Base-by-base conservation (phyloP, 2,888 invertebrate genomes). In the Antitype chi region DNA sequence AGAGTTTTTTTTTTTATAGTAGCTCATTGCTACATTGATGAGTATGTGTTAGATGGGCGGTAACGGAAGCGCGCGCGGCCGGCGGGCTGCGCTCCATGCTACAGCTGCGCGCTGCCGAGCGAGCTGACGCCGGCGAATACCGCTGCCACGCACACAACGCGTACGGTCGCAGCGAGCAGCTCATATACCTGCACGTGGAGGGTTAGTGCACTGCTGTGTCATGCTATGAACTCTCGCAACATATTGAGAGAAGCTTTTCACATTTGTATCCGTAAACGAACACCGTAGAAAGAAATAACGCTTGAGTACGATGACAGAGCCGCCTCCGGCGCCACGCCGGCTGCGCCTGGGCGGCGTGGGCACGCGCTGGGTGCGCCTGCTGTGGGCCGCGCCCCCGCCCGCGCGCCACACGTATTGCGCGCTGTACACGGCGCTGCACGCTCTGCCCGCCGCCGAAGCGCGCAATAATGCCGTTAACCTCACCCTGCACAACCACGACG, bases 131-230 rank as follows among this genome's bases (percentile, higher is more conserved):
- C 23, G 98, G 98, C 70, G 97, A 97, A 84, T 98, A 98, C 93
- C 97, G 97, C 87, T 98, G 98, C 90, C 97, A 97, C 43, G 98
- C 98, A 0, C 97, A 97, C 91, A 98, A 98, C 93, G 97, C 97
- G 47, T 98, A 97, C 88, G 98, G 98, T 2, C 96, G 97, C 63
- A 97, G 97, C 86, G 98, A 98, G 85, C 97, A 97, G 85, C 91
- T 97, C 25, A 96, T 98, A 87, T 97, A 97, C 90, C 95, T 98
- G 62, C 97, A 97, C 43, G 98, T 98, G 7, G 98, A 98, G 95
- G 97, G 97, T 97, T 49, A 20, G 79, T 76, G 17, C 67, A 52
- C 28, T 28, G 23, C 52, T 13, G 7, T 11, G 25, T 20, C 20
- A 23, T 60, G 20, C 60, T 60, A 7, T 23, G 28, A 23, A 13